Conservation (phyloP, 2,113 vertebrate genomes). For the Tetrao urogallus region DNA sequence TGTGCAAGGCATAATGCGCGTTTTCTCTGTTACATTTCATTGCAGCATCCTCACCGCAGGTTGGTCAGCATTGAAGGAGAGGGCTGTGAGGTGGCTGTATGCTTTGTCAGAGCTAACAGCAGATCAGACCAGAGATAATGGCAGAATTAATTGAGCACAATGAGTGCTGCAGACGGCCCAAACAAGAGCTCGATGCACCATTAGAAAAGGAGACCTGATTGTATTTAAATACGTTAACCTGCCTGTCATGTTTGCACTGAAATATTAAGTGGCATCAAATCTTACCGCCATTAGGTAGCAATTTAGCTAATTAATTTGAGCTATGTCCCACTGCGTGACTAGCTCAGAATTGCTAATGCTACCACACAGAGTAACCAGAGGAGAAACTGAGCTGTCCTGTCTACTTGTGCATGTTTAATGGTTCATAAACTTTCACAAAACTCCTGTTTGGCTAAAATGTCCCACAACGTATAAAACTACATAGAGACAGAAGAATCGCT, state of each 20-base stretch:
- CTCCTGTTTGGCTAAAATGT: neutral
- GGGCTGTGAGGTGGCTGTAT: neutral
- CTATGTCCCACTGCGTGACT: slow-evolving; percentile 1
- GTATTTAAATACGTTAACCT: slow-evolving; percentile 25
- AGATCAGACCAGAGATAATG: slow-evolving; percentile 3
- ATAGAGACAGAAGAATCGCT: neutral
- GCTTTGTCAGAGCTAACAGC: slow-evolving; percentile 11
- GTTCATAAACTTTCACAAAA: slow-evolving; percentile 43
- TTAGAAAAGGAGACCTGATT: neutral
- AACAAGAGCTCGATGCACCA: neutral
- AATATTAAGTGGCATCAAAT: slow-evolving; percentile 44
- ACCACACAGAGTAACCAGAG: neutral
- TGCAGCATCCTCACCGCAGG: neutral
- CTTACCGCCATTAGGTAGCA: slow-evolving; percentile 24
- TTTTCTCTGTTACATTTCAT: neutral
- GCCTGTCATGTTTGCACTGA: slow-evolving; percentile 15
- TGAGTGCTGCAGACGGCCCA: neutral
- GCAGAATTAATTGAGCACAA: slow-evolving; percentile 39
- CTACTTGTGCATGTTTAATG: slow-evolving; percentile 23
- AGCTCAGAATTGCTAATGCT: slow-evolving; percentile 40
- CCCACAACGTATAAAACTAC: neutral
- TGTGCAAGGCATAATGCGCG: neutral
- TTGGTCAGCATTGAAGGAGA: neutral
- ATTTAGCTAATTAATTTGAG: slow-evolving; percentile 62
- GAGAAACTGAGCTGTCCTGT: neutral